Percentiles rank a stretch among this genome's conserved stretches.
Evolutionary conservation across 2,888 invertebrate species (phyloP).

Genomic region (Dilophus febrilis): DNA sequence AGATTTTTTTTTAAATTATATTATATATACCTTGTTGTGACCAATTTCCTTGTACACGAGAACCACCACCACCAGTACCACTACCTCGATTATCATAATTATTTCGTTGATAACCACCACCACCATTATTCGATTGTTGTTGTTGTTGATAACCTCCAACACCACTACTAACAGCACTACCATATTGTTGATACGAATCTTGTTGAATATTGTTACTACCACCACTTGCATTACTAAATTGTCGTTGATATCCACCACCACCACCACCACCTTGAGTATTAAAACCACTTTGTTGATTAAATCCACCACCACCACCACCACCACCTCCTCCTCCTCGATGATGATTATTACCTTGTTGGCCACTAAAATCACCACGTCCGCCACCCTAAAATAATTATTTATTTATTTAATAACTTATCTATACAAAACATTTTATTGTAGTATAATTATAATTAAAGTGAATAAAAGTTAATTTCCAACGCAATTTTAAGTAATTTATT

Average conservation of each 20-base stretch:
- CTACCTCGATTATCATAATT: slow-evolving; percentile 6
- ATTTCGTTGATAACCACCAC: slow-evolving; percentile 18
- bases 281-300: slow-evolving; percentile 1
- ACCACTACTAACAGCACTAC: slow-evolving; percentile 6
- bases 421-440: not conserved
- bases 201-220: slow-evolving; percentile 7
- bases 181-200: slow-evolving; percentile 8
- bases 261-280: no score
- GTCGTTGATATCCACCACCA: not conserved
- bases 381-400: not conserved
- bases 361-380: slow-evolving; percentile 11
- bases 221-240: slow-evolving; percentile 17
- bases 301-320: slow-evolving; percentile 9
- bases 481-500: no score
- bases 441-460: not conserved
- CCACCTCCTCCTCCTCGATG: slow-evolving; percentile 11
- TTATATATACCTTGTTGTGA: slow-evolving; percentile 13
- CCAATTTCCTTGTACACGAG: slow-evolving; percentile 30
- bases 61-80: slow-evolving; percentile 23
- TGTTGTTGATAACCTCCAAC: slow-evolving; percentile 8
- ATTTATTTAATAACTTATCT: no score
- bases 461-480: no score
- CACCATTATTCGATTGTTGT: slow-evolving; percentile 8
- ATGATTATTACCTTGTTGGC: slow-evolving; percentile 5
- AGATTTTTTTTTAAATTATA: not conserved